These are phyloP conservation scores for Cyprinus carpio DNA, from an alignment of 2,113 vertebrate genomes.

Conservation along the genomic window DNA sequence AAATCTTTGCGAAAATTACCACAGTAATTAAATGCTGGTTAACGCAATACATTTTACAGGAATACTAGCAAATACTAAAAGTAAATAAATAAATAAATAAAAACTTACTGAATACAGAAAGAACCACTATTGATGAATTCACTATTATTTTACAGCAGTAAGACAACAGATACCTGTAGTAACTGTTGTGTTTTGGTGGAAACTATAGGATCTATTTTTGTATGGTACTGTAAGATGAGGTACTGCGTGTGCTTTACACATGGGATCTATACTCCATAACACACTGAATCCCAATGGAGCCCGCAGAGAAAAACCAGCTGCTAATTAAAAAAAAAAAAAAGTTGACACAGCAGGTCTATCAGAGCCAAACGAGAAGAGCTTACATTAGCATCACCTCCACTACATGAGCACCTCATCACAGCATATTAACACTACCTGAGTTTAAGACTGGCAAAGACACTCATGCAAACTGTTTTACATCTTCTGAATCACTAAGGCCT, in stretches of 20 bases:
- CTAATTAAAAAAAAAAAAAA: slow-evolving; percentile 50
- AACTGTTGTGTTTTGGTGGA: slow-evolving; percentile 4
- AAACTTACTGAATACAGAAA: background rate
- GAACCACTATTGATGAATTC: background rate
- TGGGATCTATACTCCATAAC: slow-evolving; percentile 49
- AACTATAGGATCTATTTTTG: slow-evolving; percentile 39
- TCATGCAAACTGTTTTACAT: background rate
- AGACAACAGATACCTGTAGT: background rate
- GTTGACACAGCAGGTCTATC: slow-evolving; percentile 50
- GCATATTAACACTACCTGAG: slow-evolving; percentile 19
- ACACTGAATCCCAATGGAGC: slow-evolving; percentile 47
- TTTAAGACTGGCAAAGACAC: background rate
- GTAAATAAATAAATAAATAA: background rate
- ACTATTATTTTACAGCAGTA: background rate
- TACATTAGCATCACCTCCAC: slow-evolving; percentile 28
- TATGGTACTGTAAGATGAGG: slow-evolving; percentile 40
- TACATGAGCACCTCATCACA: slow-evolving; percentile 26
- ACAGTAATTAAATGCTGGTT: background rate
- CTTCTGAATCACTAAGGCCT: slow-evolving; percentile 5
- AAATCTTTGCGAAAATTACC: too few species aligned
- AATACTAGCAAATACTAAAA: background rate
- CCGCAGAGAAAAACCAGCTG: slow-evolving; percentile 34
- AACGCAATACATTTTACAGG: background rate
- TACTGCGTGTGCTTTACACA: slow-evolving; percentile 46
- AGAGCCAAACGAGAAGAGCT: slow-evolving; percentile 35